These are phyloP conservation scores for Muricea muricata DNA, from an alignment of 92 coral and sea anemone genomes.

Conservation along the genomic window DNA sequence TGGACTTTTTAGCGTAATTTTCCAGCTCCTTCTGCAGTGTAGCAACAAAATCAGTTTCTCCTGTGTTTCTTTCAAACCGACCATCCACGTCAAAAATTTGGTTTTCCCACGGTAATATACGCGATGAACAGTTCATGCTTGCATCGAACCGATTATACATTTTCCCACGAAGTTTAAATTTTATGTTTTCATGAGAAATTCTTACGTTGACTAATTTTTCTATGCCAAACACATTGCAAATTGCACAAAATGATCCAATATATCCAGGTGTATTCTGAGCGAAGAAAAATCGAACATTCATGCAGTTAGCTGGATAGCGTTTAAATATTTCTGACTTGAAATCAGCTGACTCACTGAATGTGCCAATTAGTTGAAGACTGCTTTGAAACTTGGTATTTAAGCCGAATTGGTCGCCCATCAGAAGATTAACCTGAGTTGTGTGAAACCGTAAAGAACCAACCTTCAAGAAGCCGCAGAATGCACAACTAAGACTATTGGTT, in stretches of 20 bases:
- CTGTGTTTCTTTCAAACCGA: background rate
- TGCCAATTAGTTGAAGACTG: background rate
- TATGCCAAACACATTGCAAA: conserved; percentile 10
- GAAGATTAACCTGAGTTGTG: background rate
- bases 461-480: background rate
- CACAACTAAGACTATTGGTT: background rate
- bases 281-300: background rate
- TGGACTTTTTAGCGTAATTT: background rate
- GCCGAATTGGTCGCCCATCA: background rate
- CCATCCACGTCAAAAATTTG: conserved; percentile 11
- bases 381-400: too few species aligned
- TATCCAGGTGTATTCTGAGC: background rate
- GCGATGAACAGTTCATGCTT: background rate
- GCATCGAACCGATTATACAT: conserved; percentile 3
- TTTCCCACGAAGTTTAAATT: background rate
- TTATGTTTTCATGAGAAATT: background rate
- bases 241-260: conserved; percentile 23
- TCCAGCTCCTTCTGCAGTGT: background rate
- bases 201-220: conserved; percentile 14
- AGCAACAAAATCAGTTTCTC: background rate
- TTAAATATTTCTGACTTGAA: conserved; percentile 5
- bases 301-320: background rate
- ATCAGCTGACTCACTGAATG: background rate
- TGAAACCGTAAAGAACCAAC: conserved; percentile 10
- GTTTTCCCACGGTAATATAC: conserved; percentile 24